Evolutionary conservation across 2,888 invertebrate species (phyloP).

Genomic region (Mesochorus sp.): DNA sequence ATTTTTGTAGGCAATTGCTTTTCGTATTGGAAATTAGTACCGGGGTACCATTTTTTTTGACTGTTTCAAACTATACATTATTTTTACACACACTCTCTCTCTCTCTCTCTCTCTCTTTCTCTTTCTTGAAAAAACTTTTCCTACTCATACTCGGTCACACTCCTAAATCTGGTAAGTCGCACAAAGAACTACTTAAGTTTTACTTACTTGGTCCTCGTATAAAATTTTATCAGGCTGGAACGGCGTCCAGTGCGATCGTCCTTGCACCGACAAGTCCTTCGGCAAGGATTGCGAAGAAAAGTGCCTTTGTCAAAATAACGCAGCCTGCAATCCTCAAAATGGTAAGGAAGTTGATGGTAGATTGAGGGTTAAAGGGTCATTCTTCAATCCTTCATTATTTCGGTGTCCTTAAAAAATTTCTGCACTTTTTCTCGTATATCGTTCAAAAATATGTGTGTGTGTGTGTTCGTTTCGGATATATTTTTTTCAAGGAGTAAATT

Average conservation of each 20-base stretch:
- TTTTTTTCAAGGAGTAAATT: neutral
- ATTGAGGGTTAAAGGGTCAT: too few species aligned
- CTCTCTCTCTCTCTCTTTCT: neutral
- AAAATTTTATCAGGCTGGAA: constrained; percentile 84
- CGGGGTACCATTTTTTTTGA: too few species aligned
- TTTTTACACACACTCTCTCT: too few species aligned
- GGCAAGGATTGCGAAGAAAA: constrained; percentile 90
- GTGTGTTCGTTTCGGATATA: neutral
- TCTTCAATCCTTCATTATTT: constrained; percentile 2
- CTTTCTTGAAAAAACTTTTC: neutral
- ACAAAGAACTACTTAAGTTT: neutral
- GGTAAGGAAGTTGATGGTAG: too few species aligned
- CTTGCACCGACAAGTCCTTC: constrained; percentile 92
- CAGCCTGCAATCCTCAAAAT: constrained; percentile 92
- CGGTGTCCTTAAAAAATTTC: too few species aligned
- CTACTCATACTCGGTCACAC: neutral
- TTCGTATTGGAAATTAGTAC: too few species aligned
- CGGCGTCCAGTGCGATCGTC: constrained; percentile 93
- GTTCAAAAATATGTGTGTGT: constrained; percentile 1
- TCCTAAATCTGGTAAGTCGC: constrained; percentile 54
- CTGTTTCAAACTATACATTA: too few species aligned
- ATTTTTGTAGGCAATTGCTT: too few species aligned
- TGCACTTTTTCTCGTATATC: neutral
- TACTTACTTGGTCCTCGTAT: constrained; percentile 20
- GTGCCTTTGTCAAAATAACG: constrained; percentile 91